Evolutionary conservation across 2,888 invertebrate species (phyloP), one percentile per base, ranked within the genome.

Genomic region (Pelosia muscerda): DNA sequence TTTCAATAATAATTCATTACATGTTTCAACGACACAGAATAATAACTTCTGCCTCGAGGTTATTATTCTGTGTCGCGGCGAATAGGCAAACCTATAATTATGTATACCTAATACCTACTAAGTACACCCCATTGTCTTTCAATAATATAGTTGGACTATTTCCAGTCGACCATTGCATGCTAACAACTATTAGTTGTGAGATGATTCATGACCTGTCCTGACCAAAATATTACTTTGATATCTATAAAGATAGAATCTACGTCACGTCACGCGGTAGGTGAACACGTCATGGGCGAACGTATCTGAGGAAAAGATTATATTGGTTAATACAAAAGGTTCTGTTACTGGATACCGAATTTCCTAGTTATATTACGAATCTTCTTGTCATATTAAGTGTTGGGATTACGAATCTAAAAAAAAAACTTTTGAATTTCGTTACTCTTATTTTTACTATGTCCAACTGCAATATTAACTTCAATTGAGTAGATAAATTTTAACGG

Each of bases 161-260:
- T 55, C 23, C 23, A 25, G 22, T 55, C 56, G 6, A 25, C 31
- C 1, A 19, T n/a, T 31, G 22, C 31, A 58, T 31, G 15, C 31
- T 58, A 58, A 15, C 11, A n/a, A 28, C 58, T 26, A 31, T 58
- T 26, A 31, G 31, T n/a, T 19, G n/a, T n/a, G 19, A 23, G 60
- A 57, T 57, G 57, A 57, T 57, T 57, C 28, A 57, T 57, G 10
- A 57, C 19, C 28, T 57, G 57, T 28, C 28, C 26, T 31, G 15
- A 57, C 28, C 28, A 28, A 57, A 57, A 31, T 57, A 28, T 28
- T 28, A 57, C 28, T 57, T 19, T 57, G 57, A n/a, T 28, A 28
- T 26, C 26, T 31, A 28, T 56, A 38, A 22, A 10, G 25, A 11
- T 26, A 57, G 2, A 8, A 22, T 5, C 28, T 13, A 28, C 13